These are phyloP conservation scores for Polydrusus cervinus DNA, from an alignment of 2,888 invertebrate genomes.

Conservation along the genomic window DNA sequence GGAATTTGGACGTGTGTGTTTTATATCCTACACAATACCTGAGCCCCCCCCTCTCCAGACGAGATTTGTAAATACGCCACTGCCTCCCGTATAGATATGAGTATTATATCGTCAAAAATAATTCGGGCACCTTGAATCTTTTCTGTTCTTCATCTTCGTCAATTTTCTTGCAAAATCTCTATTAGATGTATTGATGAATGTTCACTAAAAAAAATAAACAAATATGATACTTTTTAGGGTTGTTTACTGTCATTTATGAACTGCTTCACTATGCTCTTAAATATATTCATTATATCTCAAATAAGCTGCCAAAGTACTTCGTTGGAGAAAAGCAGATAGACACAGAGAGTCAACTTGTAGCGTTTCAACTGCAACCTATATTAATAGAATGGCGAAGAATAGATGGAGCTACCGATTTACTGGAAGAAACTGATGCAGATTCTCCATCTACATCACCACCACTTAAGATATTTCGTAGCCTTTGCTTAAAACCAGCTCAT, in stretches of 20 bases:
- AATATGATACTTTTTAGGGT: constrained; percentile 25
- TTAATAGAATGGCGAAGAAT: constrained; percentile 32
- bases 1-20: too few species aligned
- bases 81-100: neutral
- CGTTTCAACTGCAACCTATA: constrained; percentile 36
- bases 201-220: too few species aligned
- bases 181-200: too few species aligned
- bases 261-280: constrained; percentile 43
- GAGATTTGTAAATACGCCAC: too few species aligned
- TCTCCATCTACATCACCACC: constrained; percentile 25
- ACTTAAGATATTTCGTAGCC: constrained; percentile 25
- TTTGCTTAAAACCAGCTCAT: constrained; percentile 33
- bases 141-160: too few species aligned
- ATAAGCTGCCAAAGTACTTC: constrained; percentile 37
- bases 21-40: too few species aligned
- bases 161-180: too few species aligned
- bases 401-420: neutral
- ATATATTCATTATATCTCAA: constrained; percentile 29
- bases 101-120: too few species aligned
- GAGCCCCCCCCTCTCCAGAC: too few species aligned
- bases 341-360: constrained; percentile 30
- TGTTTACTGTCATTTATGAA: constrained; percentile 26
- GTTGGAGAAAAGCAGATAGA: constrained; percentile 31
- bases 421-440: constrained; percentile 28
- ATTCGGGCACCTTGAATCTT: too few species aligned